Evolutionary conservation across 2,113 vertebrate genomes (phyloP).

Genomic region (Progne subis): DNA sequence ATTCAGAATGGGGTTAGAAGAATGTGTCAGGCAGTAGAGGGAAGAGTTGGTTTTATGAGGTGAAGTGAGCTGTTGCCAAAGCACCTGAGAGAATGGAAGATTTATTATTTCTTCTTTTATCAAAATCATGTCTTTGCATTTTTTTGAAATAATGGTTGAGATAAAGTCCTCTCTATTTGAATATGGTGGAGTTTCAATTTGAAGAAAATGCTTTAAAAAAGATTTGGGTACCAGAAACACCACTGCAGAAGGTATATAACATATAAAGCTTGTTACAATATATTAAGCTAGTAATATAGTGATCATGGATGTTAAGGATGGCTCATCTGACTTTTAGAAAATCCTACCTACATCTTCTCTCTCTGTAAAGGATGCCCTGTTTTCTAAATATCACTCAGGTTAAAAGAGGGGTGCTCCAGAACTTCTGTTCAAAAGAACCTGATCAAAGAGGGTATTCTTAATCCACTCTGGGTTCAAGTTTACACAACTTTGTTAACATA

Average conservation of each 20-base stretch:
- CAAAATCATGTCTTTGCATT: neutral
- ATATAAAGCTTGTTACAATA: neutral
- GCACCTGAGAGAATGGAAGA: neutral
- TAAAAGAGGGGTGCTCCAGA: neutral
- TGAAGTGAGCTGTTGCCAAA: neutral
- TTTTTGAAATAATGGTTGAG: neutral
- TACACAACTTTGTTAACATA: neutral
- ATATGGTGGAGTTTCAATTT: neutral
- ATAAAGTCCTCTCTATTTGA: neutral
- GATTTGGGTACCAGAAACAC: neutral
- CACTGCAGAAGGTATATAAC: neutral
- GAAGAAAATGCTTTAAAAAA: neutral
- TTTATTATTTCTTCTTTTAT: neutral
- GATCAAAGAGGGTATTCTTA: neutral
- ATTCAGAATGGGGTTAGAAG: neutral
- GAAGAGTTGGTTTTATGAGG: neutral
- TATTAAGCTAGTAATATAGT: neutral
- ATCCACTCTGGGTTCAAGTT: neutral
- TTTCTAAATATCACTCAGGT: neutral
- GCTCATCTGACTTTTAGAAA: neutral
- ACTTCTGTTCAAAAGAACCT: neutral
- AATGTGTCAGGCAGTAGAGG: neutral
- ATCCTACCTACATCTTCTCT: neutral
- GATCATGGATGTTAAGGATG: neutral
- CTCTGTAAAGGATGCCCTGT: neutral